Evolutionary conservation across 2,888 invertebrate genomes (phyloP).

Genomic region (Cerastis leucographa): DNA sequence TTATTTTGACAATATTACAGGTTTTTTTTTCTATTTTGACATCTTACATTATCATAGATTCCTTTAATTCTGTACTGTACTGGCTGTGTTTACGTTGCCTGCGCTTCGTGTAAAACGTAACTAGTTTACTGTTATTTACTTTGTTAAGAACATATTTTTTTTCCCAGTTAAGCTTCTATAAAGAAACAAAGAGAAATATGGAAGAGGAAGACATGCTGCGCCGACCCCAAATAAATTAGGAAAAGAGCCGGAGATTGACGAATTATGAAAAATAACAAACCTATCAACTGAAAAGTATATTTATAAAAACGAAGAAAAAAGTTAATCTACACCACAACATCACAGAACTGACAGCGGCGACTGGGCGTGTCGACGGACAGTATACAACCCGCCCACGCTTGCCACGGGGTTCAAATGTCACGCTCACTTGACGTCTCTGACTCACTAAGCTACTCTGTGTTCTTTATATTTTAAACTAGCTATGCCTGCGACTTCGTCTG

Average conservation of each 20-base stretch:
- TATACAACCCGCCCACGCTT: slow-evolving; percentile 53
- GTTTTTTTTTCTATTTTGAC: neutral
- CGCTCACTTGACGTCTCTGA: slow-evolving; percentile 42
- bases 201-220: neutral
- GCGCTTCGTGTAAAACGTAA: too few species aligned
- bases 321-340: slow-evolving; percentile 9
- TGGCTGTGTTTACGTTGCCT: neutral
- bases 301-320: slow-evolving; percentile 29
- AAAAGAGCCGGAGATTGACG: neutral
- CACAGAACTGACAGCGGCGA: slow-evolving; percentile 11
- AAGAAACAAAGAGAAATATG: neutral
- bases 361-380: slow-evolving; percentile 44
- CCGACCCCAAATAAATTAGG: neutral
- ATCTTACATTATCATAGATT: neutral
- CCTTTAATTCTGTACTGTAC: neutral
- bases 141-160: too few species aligned
- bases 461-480: slow-evolving; percentile 15
- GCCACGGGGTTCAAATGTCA: slow-evolving; percentile 48
- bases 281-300: slow-evolving; percentile 9
- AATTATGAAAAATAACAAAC: neutral
- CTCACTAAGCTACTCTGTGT: slow-evolving; percentile 35
- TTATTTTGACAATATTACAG: neutral
- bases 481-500: too few species aligned
- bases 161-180: too few species aligned
- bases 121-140: too few species aligned